A percentile compares a stretch with the other conserved stretches of the same genome.
phyloP scores from a whole-genome alignment of 30 jellyfish, hydroid and myxozoan genomes.

The Aurelia coerulea region DNA sequence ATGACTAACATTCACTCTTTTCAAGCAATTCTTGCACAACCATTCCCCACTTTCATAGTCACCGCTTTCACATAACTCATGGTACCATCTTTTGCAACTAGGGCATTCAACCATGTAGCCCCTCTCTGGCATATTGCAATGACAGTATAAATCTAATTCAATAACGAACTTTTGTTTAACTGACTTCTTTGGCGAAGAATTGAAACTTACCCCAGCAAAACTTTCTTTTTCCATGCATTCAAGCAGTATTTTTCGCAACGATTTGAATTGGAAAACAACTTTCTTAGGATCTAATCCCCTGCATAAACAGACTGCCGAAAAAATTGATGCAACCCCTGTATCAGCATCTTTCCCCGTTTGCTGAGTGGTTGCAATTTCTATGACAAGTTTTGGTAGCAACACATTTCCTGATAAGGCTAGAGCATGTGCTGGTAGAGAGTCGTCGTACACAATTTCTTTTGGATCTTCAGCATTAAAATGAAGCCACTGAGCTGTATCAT shows the following conservation, averaged over 20 bases:
- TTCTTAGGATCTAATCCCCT: background rate
- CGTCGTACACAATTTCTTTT: background rate
- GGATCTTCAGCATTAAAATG: background rate
- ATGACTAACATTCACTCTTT: too few species aligned
- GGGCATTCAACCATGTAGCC: background rate
- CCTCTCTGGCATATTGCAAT: slow-evolving; percentile 31
- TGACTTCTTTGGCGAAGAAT: background rate
- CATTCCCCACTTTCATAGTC: too few species aligned
- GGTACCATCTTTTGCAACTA: too few species aligned
- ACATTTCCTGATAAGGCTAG: background rate
- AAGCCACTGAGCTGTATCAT: background rate
- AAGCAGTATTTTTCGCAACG: background rate
- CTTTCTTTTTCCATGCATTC: background rate
- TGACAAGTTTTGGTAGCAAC: background rate
- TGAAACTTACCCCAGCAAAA: background rate
- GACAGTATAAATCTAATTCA: slow-evolving; percentile 5
- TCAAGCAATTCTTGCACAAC: too few species aligned
- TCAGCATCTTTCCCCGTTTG: too few species aligned
- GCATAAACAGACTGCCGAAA: background rate
- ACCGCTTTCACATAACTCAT: too few species aligned
- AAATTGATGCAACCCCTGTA: background rate
- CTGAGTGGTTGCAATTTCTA: background rate
- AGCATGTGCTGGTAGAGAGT: background rate
- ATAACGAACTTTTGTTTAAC: background rate
- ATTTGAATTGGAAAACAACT: background rate